Evolutionary conservation across 2,113 vertebrate genomes (phyloP), one percentile per base, ranked within the genome.

Genomic region (Cinclus mexicanus): DNA sequence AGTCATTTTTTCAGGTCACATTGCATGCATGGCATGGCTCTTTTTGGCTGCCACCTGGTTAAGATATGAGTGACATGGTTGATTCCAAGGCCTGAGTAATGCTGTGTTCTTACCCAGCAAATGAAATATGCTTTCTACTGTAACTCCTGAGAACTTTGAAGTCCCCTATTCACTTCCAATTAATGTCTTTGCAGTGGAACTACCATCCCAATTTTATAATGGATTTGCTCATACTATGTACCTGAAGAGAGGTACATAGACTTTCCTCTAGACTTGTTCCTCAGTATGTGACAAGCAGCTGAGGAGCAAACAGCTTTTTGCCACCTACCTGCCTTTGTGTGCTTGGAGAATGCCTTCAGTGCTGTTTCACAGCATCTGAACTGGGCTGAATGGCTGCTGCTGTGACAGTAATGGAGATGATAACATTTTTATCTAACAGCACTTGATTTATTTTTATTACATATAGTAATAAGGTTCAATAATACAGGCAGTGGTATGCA

Each of bases 371-470:
- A 85, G 79, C 35, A 76, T 28, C n/a, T 60, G 49, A 85, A 60
- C 18, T 15, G 22, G 37, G 50, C 21, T 87, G 60, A 95, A 74
- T 33, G 41, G 59, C 55, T 76, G 71, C 16, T 80, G 44, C 78
- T 63, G 63, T 77, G 41, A n/a, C 52, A 88, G 55, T 80, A 83
- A 88, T 4, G 7, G 44, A 79, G 28, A 61, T 50, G 5, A 69
- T 28, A 69, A 78, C 1, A 2, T 41, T 86, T 80, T 47, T 70
- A 88, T 59, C 42, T 83, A 80, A 77, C 12, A 90, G 47, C 56
- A 85, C 44, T 86, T 83, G 39, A 88, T 86, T 83, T 86, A 17
- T 81, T 95, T 60, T 47, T 67, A 21, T 47, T 74, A 18, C 37
- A 31, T 52, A 63, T 26, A 74, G 46, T 20, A 77, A 74, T 83